Conservation (phyloP, 2,113 vertebrate genomes). For the Sturnus vulgaris region DNA sequence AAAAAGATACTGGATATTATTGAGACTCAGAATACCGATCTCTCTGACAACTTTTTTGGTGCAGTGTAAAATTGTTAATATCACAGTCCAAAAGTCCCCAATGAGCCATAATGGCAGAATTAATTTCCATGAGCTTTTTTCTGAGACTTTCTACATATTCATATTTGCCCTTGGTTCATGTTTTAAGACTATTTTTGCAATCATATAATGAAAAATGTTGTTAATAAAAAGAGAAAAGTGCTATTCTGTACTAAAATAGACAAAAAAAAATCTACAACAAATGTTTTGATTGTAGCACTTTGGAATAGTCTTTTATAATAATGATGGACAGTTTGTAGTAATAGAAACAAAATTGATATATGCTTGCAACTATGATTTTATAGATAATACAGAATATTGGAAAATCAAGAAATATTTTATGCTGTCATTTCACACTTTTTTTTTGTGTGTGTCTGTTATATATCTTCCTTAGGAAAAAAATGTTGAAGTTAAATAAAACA, state of each 20-base stretch:
- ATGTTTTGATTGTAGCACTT: background rate
- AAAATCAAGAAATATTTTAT: background rate
- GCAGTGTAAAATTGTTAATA: background rate
- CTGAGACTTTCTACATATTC: background rate
- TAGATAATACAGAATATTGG: background rate
- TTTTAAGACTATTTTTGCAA: background rate
- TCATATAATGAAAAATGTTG: slow-evolving; percentile 8
- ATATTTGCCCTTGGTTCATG: background rate
- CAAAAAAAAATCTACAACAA: background rate
- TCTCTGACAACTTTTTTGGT: background rate
- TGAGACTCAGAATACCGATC: background rate
- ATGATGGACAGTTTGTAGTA: background rate
- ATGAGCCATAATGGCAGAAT: background rate
- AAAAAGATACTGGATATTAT: background rate
- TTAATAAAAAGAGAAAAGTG: background rate
- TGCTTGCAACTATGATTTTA: background rate
- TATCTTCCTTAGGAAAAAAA: background rate
- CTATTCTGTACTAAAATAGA: background rate
- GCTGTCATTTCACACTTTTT: background rate
- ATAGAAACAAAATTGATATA: background rate
- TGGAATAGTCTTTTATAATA: background rate
- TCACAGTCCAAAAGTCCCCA: background rate
- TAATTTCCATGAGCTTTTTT: background rate
- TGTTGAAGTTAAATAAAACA: background rate
- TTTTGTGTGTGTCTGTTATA: background rate